A percentile compares a stretch with the other conserved stretches of the same genome.
Evolutionary conservation across 2,113 vertebrate species (phyloP).

Genomic region (Benitochromis conjunctus): DNA sequence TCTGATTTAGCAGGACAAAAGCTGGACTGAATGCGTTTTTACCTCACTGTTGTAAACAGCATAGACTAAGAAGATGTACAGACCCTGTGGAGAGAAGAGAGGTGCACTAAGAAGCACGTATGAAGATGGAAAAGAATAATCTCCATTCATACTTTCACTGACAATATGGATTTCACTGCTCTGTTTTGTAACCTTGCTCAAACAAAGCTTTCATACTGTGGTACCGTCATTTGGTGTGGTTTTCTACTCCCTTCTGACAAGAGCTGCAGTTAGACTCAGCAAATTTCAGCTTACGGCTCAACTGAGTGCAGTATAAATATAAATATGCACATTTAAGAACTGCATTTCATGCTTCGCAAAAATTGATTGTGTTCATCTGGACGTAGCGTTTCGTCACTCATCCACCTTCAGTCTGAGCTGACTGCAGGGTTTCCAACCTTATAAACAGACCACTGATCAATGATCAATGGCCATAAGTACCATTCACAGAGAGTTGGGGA

Average conservation of each 20-base stretch:
- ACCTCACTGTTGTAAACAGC: conserved; percentile 88
- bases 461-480: neutral
- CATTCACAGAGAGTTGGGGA: neutral
- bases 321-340: neutral
- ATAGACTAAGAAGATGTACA: conserved; percentile 91
- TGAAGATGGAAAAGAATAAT: neutral
- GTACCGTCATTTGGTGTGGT: neutral
- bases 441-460: neutral
- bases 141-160: neutral
- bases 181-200: neutral
- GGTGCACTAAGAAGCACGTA: neutral
- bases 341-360: neutral
- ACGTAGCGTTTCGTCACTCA: neutral
- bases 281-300: neutral
- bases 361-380: neutral
- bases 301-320: neutral
- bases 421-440: neutral
- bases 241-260: neutral
- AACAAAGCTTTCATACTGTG: neutral
- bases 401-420: neutral
- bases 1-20: neutral
- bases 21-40: conserved; percentile 45
- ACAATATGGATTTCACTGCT: neutral
- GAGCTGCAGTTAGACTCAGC: neutral
- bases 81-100: conserved; percentile 74